Percentiles rank a stretch among this genome's conserved stretches.
phyloP scores from a whole-genome alignment of 2,113 vertebrate genomes.

The Hassar affinis region DNA sequence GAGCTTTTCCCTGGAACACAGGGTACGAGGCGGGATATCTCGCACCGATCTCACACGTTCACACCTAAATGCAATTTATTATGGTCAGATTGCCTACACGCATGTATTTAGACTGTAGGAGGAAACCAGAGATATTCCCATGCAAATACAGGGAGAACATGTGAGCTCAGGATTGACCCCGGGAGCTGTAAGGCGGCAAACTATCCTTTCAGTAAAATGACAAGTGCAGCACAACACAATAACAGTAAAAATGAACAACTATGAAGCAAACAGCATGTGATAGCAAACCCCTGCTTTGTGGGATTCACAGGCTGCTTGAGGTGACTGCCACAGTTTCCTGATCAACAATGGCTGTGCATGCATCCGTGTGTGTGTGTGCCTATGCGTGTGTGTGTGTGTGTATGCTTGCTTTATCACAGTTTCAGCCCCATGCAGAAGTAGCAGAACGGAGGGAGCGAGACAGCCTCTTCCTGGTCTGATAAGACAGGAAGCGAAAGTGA shows the following conservation, averaged over 20 bases:
- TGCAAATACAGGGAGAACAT: not conserved
- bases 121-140: not conserved
- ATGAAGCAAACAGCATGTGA: not conserved
- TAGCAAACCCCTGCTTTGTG: not conserved
- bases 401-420: not conserved
- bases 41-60: not conserved
- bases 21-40: not conserved
- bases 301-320: not conserved
- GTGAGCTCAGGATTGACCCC: not conserved
- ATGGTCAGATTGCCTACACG: not conserved
- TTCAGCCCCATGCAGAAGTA: conserved; percentile 1
- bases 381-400: not conserved
- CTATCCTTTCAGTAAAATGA: not conserved
- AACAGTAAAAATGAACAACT: not conserved
- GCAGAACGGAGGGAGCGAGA: not conserved
- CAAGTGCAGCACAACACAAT: not conserved
- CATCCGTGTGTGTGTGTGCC: not conserved
- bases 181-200: not conserved
- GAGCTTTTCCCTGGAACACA: not conserved
- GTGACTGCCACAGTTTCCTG: conserved; percentile 13
- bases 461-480: conserved; percentile 25
- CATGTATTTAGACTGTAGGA: not conserved
- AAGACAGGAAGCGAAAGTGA: conserved; percentile 36
- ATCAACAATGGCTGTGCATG: conserved; percentile 1
- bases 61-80: not conserved